Evolutionary conservation across 1,140 invertebrate genomes (phyloP).

Genomic region (Hycleus cichorii): DNA sequence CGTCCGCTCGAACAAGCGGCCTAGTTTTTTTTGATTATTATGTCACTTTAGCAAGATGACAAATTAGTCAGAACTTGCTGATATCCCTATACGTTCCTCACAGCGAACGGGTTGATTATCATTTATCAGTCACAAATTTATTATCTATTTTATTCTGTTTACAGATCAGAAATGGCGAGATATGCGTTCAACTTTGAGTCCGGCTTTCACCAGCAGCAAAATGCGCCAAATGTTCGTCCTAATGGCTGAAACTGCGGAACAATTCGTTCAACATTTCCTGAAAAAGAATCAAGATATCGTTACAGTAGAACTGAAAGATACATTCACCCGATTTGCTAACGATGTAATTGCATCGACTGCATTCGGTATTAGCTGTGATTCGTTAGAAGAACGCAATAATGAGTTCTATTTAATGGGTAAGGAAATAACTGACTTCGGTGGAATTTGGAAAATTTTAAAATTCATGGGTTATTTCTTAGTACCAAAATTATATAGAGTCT

Average conservation of each 20-base stretch:
- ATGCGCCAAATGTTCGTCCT: conserved; percentile 39
- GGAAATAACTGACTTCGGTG: background rate
- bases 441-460: background rate
- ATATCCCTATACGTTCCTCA: conserved; percentile 12
- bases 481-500: background rate
- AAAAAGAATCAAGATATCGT: conserved; percentile 15
- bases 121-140: no score
- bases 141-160: background rate
- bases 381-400: conserved; percentile 26
- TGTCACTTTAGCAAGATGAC: no score
- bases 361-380: conserved; percentile 5
- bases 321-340: conserved; percentile 28
- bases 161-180: conserved; percentile 39
- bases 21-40: no score
- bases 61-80: no score
- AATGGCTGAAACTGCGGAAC: conserved; percentile 29
- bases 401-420: no score
- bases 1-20: no score
- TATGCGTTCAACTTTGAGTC: conserved; percentile 37
- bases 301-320: conserved; percentile 18
- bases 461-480: background rate
- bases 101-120: no score
- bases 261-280: conserved; percentile 31
- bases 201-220: conserved; percentile 41
- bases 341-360: no score